These are phyloP conservation scores for Pterobdella sp. DNA, from an alignment of 2,888 invertebrate species.

Conservation along the genomic window DNA sequence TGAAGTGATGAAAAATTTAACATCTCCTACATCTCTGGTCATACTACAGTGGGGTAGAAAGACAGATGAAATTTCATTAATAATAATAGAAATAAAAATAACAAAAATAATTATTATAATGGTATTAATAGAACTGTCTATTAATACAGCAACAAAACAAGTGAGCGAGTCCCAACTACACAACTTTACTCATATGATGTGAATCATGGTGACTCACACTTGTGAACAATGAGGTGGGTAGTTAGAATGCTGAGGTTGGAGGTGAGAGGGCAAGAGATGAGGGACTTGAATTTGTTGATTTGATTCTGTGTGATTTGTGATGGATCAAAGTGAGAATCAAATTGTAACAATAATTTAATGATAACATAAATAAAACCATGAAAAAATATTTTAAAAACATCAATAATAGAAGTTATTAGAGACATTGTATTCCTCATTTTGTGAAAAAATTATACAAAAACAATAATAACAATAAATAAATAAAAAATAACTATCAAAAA, in stretches of 20 bases:
- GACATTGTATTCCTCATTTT: background rate
- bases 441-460: background rate
- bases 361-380: background rate
- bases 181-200: no score
- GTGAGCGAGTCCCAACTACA: no score
- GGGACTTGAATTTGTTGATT: background rate
- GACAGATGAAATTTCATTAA: background rate
- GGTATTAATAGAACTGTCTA: background rate
- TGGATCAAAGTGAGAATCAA: background rate
- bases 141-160: background rate
- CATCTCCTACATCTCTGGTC: no score
- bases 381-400: background rate
- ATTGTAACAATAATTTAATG: background rate
- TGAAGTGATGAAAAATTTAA: no score
- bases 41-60: background rate
- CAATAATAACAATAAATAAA: background rate
- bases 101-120: background rate
- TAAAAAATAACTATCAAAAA: background rate
- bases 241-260: background rate
- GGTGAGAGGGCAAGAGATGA: conserved; percentile 7
- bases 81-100: background rate
- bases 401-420: background rate
- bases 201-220: background rate
- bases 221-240: background rate
- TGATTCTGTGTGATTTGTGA: background rate